Base-by-base conservation (phyloP, 2,888 invertebrate genomes). In the Amiota communis region DNA sequence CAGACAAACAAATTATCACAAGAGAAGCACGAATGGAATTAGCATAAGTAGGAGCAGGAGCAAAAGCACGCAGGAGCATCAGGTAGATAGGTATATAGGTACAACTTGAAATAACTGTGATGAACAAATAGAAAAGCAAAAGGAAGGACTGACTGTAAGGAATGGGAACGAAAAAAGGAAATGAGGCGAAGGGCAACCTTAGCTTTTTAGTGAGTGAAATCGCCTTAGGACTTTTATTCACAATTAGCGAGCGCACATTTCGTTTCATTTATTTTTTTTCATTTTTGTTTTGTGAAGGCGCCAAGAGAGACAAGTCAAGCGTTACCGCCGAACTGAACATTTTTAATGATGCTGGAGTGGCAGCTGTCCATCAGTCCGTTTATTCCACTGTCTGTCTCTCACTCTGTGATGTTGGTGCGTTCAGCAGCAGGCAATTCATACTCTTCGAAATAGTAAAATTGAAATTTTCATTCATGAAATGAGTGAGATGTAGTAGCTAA, bases 211-310 rank as follows among this genome's bases (percentile, higher is more conserved):
- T 68, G 23, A n/a, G 51, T 68, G 53, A 53, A 48, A 47, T 48
- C 57, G 65, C 48, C 75, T 69, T 13, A 65, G 59, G 72, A 74
- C 76, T 59, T 72, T 72, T 53, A 47, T 65, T 53, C 64, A 72
- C 71, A 72, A 72, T 72, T 72, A 72, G 71, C 71, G 71, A 72
- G 71, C 71, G 71, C 47, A 15, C 71, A 74, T 75, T 75, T 36
- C 36, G 0, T 36, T 36, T 36, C 36, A 36, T 6, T 36, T 36
- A 0, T 6, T 36, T 36, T 36, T 36, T 36, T 36, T 6, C 6
- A 6, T 36, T 75, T 70, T 49, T 17, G 3, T 2, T 17, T 17
- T 63, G 68, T 51, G 48, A 71, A 49, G 48, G 53, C 69, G 64
- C 46, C 72, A 46, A 59, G 47, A 59, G 46, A 53, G 53, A 15